Percentiles rank a stretch among this genome's conserved stretches.
phyloP scores from a whole-genome alignment of 2,888 invertebrate genomes.

The Pseudeuparius sepicola region DNA sequence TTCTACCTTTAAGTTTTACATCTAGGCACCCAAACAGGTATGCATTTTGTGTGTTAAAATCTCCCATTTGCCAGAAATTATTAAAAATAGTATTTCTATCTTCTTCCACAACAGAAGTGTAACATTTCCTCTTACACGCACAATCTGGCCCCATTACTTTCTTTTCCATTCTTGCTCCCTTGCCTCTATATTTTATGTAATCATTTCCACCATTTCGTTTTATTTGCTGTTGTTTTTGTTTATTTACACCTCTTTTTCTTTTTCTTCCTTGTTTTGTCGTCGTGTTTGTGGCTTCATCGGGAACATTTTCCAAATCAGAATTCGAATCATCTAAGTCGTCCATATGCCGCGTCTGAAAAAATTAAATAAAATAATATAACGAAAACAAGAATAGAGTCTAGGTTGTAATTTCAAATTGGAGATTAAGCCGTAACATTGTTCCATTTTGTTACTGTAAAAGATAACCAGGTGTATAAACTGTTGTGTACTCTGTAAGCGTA shows the following conservation, averaged over 20 bases:
- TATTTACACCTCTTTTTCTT: constrained; percentile 1
- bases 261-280: neutral
- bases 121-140: constrained; percentile 6
- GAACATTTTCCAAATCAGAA: neutral
- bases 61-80: constrained; percentile 8
- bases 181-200: constrained; percentile 1
- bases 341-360: too few species aligned
- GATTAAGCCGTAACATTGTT: too few species aligned
- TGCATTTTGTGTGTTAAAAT: constrained; percentile 8
- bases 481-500: too few species aligned
- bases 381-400: too few species aligned
- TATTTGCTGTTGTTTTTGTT: neutral
- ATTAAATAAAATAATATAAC: too few species aligned
- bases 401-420: too few species aligned
- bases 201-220: neutral
- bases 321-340: too few species aligned
- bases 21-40: constrained; percentile 10
- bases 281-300: neutral
- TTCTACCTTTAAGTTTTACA: neutral
- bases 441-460: too few species aligned
- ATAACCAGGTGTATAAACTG: too few species aligned
- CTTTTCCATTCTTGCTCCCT: neutral
- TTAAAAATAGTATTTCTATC: constrained; percentile 6
- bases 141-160: constrained; percentile 1
- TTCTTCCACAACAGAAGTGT: neutral